phyloP scores from a whole-genome alignment of 2,888 invertebrate genomes.

The Metacarcinus magister region DNA sequence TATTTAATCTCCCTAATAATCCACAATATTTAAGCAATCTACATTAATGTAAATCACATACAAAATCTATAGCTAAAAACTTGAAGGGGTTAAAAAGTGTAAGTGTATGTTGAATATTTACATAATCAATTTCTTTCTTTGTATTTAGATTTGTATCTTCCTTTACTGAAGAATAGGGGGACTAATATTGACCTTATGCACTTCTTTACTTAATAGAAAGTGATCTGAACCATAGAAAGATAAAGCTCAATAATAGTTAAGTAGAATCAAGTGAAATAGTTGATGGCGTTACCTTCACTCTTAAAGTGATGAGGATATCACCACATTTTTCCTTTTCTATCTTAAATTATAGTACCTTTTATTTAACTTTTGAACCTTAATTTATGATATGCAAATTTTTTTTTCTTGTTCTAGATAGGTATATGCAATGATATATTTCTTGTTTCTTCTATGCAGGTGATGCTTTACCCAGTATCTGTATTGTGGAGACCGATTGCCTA shows the following conservation, averaged over 20 bases:
- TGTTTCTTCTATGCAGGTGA: constrained; percentile 65
- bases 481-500: constrained; percentile 79
- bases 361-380: not conserved
- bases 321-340: not conserved
- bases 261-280: not conserved
- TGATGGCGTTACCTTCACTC: not conserved
- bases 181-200: not conserved
- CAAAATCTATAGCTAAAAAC: not conserved
- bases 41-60: not conserved
- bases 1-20: too few relatives aligned
- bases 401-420: too few relatives aligned
- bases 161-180: not conserved
- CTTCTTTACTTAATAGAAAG: not conserved
- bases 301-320: not conserved
- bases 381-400: not conserved
- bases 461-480: constrained; percentile 75
- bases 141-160: not conserved
- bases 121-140: not conserved
- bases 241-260: not conserved
- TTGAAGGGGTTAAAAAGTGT: too few relatives aligned
- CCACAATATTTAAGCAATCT: not conserved
- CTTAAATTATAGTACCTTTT: not conserved
- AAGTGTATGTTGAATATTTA: not conserved
- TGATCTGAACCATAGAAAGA: too few relatives aligned
- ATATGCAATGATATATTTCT: too few relatives aligned